These are phyloP conservation scores for Eupithecia inturbata DNA, from an alignment of 2,888 invertebrate genomes.

Conservation along the genomic window DNA sequence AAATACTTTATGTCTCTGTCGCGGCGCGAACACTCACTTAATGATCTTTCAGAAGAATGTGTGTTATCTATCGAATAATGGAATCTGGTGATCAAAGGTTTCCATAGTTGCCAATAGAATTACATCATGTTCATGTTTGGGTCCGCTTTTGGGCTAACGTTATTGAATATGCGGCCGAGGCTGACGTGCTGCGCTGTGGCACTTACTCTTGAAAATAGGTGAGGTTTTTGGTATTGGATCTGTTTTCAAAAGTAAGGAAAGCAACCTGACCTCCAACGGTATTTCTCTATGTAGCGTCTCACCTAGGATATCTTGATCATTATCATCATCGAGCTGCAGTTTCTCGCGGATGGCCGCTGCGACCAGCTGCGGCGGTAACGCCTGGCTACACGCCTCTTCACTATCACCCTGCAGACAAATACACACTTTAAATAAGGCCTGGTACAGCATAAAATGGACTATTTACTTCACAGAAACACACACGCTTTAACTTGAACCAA, in stretches of 20 bases:
- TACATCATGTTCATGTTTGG: no score
- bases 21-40: no score
- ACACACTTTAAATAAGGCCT: neutral
- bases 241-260: neutral
- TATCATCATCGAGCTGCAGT: conserved; percentile 89
- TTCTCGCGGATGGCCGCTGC: conserved; percentile 92
- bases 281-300: conserved; percentile 28
- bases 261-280: neutral
- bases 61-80: no score
- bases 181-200: no score
- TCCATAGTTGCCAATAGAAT: no score
- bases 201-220: no score
- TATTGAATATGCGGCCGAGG: no score
- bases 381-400: conserved; percentile 72
- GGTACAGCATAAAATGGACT: neutral
- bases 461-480: neutral
- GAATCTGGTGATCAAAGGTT: no score
- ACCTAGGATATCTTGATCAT: conserved; percentile 93
- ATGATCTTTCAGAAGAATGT: no score
- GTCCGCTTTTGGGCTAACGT: no score
- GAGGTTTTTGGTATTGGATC: neutral
- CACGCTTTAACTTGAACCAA: neutral
- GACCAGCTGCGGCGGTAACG: conserved; percentile 80
- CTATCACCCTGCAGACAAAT: conserved; percentile 64
- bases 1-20: no score